A percentile compares a stretch with the other conserved stretches of the same genome.
Evolutionary conservation across 2,113 vertebrate genomes (phyloP).

Genomic region (Siphamia tubifer): DNA sequence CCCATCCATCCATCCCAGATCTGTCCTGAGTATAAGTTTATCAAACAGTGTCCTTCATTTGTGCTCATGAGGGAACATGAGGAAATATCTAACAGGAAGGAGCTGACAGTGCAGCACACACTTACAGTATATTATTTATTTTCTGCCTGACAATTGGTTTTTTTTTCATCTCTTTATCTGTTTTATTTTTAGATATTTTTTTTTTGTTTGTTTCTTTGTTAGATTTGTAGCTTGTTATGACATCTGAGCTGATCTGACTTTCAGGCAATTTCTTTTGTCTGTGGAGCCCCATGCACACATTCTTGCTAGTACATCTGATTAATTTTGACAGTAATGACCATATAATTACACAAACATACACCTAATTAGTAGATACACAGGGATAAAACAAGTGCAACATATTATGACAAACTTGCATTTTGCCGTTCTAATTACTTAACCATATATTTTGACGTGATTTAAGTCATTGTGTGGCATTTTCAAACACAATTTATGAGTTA

Average conservation of each 20-base stretch:
- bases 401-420: background rate
- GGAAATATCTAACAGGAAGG: background rate
- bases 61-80: conserved; percentile 1
- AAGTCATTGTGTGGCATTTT: background rate
- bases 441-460: background rate
- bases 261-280: conserved; percentile 17
- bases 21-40: conserved; percentile 28
- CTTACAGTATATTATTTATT: too few species aligned
- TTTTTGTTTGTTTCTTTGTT: too few species aligned
- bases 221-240: too few species aligned
- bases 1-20: conserved; percentile 20
- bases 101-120: background rate
- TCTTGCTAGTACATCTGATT: background rate
- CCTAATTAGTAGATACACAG: background rate
- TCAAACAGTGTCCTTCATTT: conserved; percentile 43
- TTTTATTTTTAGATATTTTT: background rate
- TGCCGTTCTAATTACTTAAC: conserved; percentile 3
- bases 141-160: too few species aligned
- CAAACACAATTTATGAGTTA: background rate
- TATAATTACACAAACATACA: background rate
- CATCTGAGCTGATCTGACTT: conserved; percentile 36
- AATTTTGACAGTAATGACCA: background rate
- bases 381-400: background rate
- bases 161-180: background rate
- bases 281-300: conserved; percentile 10